Evolutionary conservation across 1,140 invertebrate species (phyloP).

Genomic region (Pseudomyrmex gracilis): DNA sequence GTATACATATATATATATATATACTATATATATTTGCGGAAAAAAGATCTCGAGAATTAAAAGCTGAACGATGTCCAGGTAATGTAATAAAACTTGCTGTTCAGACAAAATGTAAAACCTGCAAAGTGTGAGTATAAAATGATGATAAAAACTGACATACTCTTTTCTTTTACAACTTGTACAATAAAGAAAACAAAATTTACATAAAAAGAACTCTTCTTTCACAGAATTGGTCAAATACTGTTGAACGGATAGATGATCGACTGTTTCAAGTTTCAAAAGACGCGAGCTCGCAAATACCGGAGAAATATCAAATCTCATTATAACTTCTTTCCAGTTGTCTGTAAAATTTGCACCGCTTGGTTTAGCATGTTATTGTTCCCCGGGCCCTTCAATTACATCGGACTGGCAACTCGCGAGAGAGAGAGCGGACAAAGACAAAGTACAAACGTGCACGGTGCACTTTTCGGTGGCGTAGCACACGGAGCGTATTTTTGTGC

Average conservation of each 20-base stretch:
- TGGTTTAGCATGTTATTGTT: constrained; percentile 36
- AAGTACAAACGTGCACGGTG: constrained; percentile 38
- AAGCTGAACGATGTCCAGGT: too few species aligned
- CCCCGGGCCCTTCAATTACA: constrained; percentile 30
- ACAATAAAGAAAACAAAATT: too few species aligned
- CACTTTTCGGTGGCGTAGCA: constrained; percentile 47
- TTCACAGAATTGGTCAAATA: background rate
- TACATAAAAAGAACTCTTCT: too few species aligned
- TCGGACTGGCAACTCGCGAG: constrained; percentile 7
- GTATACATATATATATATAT: background rate
- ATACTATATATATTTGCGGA: constrained; percentile 6
- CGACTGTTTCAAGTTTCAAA: background rate
- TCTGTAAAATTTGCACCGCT: constrained; percentile 14
- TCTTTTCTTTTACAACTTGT: too few species aligned
- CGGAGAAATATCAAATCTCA: constrained; percentile 38
- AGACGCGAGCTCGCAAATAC: background rate
- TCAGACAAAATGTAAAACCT: too few species aligned
- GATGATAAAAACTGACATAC: too few species aligned
- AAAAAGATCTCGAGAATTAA: background rate
- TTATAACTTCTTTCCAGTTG: constrained; percentile 20
- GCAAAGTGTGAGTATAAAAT: too few species aligned
- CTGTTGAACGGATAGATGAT: background rate
- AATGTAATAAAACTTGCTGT: too few species aligned
- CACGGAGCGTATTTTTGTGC: constrained; percentile 31
- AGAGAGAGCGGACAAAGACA: constrained; percentile 22